Base-by-base conservation (phyloP, 2,113 vertebrate species). In the Illadopsis cleaveri region DNA sequence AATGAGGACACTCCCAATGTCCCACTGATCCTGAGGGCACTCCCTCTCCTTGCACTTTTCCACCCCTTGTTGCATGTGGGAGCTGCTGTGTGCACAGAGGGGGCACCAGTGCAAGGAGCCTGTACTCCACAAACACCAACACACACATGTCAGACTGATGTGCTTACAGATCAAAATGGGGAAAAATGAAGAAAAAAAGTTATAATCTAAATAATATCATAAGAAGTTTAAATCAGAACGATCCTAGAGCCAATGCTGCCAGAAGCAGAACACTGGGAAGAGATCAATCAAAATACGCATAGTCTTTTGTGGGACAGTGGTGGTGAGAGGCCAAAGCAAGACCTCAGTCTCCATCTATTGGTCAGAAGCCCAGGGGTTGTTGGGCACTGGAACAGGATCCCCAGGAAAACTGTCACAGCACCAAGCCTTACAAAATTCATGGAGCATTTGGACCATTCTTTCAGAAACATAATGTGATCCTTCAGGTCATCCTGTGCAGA, bases 1-100 rank as follows among this genome's bases (percentile, higher is more conserved):
- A 68, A 68, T 23, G 17, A 58, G 9, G 6, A 69, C 0, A 1
- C 0, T 1, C 3, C 8, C 1, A 0, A 48, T 81, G 17, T 62
- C 20, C 44, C n/a, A 37, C 5, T 9, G 0, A 13, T 69, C 42
- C 37, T 1, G 0, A 66, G 5, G 44, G 8, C 6, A 18, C 3
- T 57, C n/a, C 5, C 8, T 61, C 11, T 75, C 44, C 53, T 82
- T 45, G 20, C 18, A 30, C 10, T 60, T 58, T 61, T 64, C 24
- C 56, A 83, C 8, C 5, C 37, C 13, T 56, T 79, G 19, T 8
- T 70, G 35, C 9, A 4, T 44, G 22, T 37, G 15, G 10, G 23
- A 95, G 14, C 19, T 75, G 24, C 27, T 75, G 21, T 31, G 48
- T 71, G 24, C 35, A 44, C 40, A 64, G 28, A 64, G 14, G 4